phyloP scores from a whole-genome alignment of 2,113 vertebrate species.

The Coreoperca whiteheadi region DNA sequence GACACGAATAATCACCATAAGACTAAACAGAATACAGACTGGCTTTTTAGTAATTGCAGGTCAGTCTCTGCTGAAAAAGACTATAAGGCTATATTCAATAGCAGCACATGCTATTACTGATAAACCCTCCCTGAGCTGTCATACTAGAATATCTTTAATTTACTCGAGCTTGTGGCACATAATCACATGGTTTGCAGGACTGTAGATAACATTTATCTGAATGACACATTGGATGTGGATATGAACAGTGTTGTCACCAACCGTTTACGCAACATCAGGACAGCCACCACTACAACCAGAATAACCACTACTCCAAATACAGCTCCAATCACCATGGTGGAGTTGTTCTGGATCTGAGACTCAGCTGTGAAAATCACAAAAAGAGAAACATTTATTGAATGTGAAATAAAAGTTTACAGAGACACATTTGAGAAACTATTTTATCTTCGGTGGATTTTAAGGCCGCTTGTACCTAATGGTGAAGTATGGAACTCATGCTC shows the following conservation, averaged over 20 bases:
- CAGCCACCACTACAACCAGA: constrained; percentile 78
- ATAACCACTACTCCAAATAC: constrained; percentile 77
- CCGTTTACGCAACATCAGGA: constrained; percentile 87
- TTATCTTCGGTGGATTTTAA: not conserved
- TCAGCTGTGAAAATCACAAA: constrained; percentile 71
- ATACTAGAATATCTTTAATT: constrained; percentile 34
- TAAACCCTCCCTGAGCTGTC: constrained; percentile 55
- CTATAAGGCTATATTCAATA: constrained; percentile 53
- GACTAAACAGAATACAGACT: constrained; percentile 49
- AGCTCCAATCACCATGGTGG: constrained; percentile 85
- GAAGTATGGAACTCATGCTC: constrained; percentile 91
- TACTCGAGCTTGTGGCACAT: constrained; percentile 32
- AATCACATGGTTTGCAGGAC: constrained; percentile 57
- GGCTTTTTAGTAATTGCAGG: constrained; percentile 62
- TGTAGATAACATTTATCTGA: constrained; percentile 65
- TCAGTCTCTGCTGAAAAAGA: constrained; percentile 50
- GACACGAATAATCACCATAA: constrained; percentile 57
- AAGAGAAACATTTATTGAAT: constrained; percentile 11
- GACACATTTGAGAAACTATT: not conserved
- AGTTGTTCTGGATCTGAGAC: constrained; percentile 78
- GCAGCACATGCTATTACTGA: constrained; percentile 57
- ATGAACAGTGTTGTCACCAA: constrained; percentile 63
- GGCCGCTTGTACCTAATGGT: constrained; percentile 62
- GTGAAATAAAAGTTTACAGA: not conserved
- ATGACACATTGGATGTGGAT: constrained; percentile 58